Base-by-base conservation (phyloP, 2,113 vertebrate genomes). In the Eptesicus fuscus region DNA sequence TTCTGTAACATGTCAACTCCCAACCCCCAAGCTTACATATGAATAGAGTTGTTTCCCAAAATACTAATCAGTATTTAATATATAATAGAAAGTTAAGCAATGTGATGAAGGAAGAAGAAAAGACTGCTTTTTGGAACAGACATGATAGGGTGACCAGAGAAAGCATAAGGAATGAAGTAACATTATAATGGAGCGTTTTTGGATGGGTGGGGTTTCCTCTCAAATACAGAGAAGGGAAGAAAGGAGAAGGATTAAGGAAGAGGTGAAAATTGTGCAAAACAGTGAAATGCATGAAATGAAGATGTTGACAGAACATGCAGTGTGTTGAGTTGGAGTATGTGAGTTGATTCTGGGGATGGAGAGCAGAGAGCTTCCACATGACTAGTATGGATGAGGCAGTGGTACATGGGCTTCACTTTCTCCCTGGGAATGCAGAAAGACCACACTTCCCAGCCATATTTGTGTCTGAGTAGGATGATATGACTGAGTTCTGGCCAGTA, bases 361-460 rank as follows among this genome's bases (percentile, higher is more conserved):
- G 5, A 7, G 0, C 20, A 69, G 25, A 74, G 23, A 44, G 18
- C 18, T 83, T 87, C 49, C 23, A 51, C 51, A 40, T 70, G 42
- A n/a, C 6, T 7, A 7, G 2, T 7, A 6, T 14, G 7, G 10
- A 11, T n/a, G 9, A 78, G 5, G 47, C 0, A 25, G 9, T 6
- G 5, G 32, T 14, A 2, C 1, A 5, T 2, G 35, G 53, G 1
- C 44, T 83, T 49, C 1, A 20, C 42, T 83, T 96, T 90, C 51
- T 18, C 71, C 18, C 18, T 61, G 12, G 4, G 0, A 1, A 18
- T 40, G 10, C 28, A 83, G 44, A 85, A 82, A 85, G 32, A 12
- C 2, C 14, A 35, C 20, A 47, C 56, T 87, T 42, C 28, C 4
- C 32, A 70, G 3, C 3, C 10, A 0, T 11, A 9, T 80, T 56